A percentile compares a stretch with the other conserved stretches of the same genome.
Evolutionary conservation across 2,113 vertebrate genomes (phyloP).

Genomic region (Sylvietta virens): DNA sequence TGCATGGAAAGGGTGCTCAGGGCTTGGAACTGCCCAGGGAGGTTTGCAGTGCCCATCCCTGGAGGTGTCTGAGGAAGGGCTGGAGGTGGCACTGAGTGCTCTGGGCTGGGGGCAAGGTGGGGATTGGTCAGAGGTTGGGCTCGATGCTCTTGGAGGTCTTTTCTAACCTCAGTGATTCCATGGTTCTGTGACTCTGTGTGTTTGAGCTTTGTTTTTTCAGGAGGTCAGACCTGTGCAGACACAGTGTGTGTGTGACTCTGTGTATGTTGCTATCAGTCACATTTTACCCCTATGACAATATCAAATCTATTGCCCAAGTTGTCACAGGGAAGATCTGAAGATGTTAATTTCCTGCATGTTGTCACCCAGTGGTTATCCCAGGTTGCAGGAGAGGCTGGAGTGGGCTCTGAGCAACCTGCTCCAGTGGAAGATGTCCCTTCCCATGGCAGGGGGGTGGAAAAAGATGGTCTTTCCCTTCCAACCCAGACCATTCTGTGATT

Average conservation of each 20-base stretch:
- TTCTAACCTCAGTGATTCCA: not conserved
- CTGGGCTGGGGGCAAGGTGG: not conserved
- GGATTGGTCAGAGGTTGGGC: fast-evolving
- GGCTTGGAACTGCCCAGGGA: not conserved
- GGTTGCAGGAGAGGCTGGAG: not conserved
- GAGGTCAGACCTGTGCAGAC: not conserved
- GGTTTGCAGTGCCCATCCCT: not conserved
- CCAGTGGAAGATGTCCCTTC: not conserved
- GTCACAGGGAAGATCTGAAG: not conserved
- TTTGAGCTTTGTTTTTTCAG: not conserved
- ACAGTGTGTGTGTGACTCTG: too few species aligned
- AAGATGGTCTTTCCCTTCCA: not conserved
- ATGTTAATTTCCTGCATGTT: not conserved
- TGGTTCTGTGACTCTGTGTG: not conserved
- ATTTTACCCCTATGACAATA: not conserved
- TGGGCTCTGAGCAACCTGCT: not conserved
- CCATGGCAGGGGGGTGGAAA: not conserved
- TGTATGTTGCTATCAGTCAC: not conserved
- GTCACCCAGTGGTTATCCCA: not conserved
- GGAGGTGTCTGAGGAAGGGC: not conserved
- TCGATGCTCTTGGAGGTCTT: fast-evolving
- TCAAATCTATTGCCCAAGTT: not conserved
- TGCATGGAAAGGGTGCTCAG: fast-evolving
- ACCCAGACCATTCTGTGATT: not conserved
- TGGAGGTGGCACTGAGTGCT: not conserved